Conservation (phyloP, 2,888 invertebrate genomes). For the Oligia strigilis region DNA sequence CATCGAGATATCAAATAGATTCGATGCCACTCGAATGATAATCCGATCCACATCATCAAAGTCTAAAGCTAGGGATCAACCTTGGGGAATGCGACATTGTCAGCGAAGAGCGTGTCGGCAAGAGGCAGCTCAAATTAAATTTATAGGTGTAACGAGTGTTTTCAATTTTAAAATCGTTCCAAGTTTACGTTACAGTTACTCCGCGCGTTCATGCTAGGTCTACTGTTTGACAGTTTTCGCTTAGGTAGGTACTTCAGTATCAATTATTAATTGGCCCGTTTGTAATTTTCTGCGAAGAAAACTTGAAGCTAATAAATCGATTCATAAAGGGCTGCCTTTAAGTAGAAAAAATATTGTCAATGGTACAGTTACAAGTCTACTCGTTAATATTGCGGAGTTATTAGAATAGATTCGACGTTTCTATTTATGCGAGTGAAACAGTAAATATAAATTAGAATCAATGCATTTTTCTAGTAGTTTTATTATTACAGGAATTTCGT, state of each 20-base stretch:
- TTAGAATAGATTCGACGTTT: background rate
- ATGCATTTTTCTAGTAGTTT: background rate
- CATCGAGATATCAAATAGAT: too few relatives aligned
- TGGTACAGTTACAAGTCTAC: background rate
- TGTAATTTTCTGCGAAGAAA: conserved; percentile 18
- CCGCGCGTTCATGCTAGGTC: background rate
- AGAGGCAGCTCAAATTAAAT: too few relatives aligned
- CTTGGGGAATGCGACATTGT: too few relatives aligned
- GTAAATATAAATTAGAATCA: background rate
- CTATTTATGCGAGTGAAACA: too few relatives aligned
- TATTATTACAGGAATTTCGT: background rate
- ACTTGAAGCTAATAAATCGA: conserved; percentile 28
- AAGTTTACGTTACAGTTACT: background rate
- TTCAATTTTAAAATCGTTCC: too few relatives aligned
- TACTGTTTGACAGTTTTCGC: background rate
- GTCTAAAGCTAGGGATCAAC: too few relatives aligned
- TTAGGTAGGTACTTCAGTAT: conserved; percentile 2
- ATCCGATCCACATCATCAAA: too few relatives aligned
- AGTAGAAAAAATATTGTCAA: conserved; percentile 16
- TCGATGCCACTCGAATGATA: too few relatives aligned
- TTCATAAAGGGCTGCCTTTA: conserved; percentile 12
- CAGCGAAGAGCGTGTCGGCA: too few relatives aligned
- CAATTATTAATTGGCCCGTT: conserved; percentile 11
- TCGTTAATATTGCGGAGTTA: background rate
- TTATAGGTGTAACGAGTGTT: too few relatives aligned